Evolutionary conservation across 2,113 vertebrate genomes (phyloP).

Genomic region (Lanius collurio): DNA sequence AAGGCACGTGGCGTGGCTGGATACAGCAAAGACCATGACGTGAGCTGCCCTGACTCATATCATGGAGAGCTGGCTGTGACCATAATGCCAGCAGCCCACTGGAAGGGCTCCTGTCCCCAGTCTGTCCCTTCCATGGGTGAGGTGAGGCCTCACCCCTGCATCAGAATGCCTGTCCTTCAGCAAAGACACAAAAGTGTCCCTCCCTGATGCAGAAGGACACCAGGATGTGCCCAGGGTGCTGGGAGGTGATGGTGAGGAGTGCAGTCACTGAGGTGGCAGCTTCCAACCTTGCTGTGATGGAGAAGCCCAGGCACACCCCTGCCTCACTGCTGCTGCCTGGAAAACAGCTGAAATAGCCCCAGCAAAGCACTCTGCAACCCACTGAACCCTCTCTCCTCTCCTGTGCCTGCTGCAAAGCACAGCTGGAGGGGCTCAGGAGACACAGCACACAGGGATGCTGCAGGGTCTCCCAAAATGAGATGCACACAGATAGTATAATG

Average conservation of each 20-base stretch:
- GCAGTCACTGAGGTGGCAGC: not conserved
- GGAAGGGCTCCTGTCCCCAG: not conserved
- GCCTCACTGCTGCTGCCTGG: not conserved
- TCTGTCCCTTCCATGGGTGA: not conserved
- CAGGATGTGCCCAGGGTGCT: not conserved
- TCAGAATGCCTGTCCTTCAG: not conserved
- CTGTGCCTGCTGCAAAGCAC: not conserved
- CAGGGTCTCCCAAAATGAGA: not conserved
- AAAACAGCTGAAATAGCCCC: not conserved
- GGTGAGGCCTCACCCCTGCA: not conserved
- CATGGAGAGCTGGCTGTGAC: not conserved
- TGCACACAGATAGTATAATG: not conserved
- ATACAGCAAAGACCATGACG: fast-evolving
- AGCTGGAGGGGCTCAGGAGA: not conserved
- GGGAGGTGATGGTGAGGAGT: not conserved
- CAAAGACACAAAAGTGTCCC: not conserved
- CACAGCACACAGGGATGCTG: not conserved
- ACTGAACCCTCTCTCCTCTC: not conserved
- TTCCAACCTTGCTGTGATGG: not conserved
- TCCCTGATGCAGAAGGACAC: not conserved
- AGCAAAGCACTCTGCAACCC: not conserved
- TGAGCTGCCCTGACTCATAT: fast-evolving
- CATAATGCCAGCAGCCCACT: not conserved
- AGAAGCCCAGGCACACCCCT: not conserved
- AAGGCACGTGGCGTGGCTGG: not conserved